Conservation (phyloP, 2,797 vertebrate species). For the Orientallactaga sibirica region DNA sequence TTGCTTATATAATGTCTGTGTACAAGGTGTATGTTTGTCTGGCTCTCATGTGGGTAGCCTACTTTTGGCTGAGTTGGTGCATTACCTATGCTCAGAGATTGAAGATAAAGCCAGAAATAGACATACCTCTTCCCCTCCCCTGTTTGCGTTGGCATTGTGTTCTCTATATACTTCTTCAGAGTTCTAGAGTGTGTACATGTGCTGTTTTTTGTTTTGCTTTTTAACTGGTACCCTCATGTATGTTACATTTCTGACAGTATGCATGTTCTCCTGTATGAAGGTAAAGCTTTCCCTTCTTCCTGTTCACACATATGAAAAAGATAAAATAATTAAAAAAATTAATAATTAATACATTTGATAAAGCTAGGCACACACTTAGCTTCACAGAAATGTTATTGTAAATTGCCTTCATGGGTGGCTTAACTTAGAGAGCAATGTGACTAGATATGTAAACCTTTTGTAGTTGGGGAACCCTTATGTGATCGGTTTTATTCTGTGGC, state of each 20-base stretch:
- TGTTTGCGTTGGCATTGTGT: not conserved
- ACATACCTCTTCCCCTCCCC: not conserved
- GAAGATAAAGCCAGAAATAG: not conserved
- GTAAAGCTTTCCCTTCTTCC: not conserved
- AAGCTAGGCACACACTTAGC: not conserved
- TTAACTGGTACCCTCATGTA: not conserved
- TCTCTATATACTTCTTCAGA: not conserved
- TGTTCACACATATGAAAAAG: not conserved
- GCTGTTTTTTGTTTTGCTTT: not conserved
- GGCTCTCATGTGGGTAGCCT: not conserved
- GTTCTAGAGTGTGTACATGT: not conserved
- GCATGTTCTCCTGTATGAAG: not conserved
- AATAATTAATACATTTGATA: not conserved
- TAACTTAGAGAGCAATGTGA: not conserved
- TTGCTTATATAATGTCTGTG: not conserved
- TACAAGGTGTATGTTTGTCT: not conserved
- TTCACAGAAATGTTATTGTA: not conserved
- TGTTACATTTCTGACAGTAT: not conserved
- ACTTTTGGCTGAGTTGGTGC: accelerated
- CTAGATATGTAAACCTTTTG: not conserved
- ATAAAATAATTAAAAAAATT: not conserved
- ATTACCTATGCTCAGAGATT: not conserved
- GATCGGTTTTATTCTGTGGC: not conserved
- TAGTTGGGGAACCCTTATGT: not conserved
- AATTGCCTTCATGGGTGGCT: not conserved